Evolutionary conservation across 64 coral and sea anemone species (phyloP).

Genomic region (Trachythela sp.): DNA sequence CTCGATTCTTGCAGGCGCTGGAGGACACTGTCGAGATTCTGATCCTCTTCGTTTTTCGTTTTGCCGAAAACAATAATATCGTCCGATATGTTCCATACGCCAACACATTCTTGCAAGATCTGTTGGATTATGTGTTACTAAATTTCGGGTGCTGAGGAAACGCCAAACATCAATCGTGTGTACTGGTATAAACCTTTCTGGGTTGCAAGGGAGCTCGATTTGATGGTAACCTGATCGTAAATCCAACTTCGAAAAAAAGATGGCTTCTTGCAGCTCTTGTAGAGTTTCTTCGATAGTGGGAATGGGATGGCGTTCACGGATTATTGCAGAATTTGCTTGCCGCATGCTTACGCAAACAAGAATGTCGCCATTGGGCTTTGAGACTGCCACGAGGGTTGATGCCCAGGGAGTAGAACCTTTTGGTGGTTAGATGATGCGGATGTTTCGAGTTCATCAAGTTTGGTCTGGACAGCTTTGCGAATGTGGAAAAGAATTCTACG

Average conservation of each 20-base stretch:
- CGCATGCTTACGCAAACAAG: background rate
- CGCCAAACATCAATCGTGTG: background rate
- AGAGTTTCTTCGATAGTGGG: slow-evolving; percentile 11
- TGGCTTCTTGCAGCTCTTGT: background rate
- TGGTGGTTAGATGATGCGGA: background rate
- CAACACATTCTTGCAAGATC: background rate
- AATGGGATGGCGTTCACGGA: background rate
- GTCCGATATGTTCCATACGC: background rate
- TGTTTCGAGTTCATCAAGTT: background rate
- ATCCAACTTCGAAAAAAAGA: background rate
- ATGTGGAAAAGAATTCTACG: background rate
- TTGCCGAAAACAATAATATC: slow-evolving; percentile 5
- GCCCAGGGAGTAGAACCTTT: background rate
- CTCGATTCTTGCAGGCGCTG: too few species aligned
- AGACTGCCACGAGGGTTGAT: background rate
- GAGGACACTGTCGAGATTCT: background rate
- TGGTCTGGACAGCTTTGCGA: background rate
- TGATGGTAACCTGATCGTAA: slow-evolving; percentile 3
- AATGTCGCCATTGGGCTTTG: background rate
- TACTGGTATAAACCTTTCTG: background rate
- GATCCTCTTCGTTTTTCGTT: background rate
- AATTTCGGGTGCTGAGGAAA: slow-evolving; percentile 10
- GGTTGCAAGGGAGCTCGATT: background rate
- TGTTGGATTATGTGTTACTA: background rate
- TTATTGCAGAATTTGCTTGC: background rate